These are phyloP conservation scores for Fragum whitleyi DNA, from an alignment of 2,888 invertebrate genomes.

Conservation along the genomic window DNA sequence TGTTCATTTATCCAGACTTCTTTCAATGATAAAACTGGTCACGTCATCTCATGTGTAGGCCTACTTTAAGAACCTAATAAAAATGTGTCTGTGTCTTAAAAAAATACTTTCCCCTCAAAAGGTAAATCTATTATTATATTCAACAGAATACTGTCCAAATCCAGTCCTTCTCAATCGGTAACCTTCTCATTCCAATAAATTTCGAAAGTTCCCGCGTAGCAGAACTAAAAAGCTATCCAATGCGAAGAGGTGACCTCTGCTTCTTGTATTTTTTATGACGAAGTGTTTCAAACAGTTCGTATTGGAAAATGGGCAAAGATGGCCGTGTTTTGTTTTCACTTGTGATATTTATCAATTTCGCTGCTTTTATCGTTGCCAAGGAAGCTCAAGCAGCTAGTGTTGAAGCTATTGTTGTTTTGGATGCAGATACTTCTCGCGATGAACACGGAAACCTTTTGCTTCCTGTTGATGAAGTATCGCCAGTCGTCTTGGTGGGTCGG, in stretches of 20 bases:
- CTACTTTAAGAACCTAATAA: too few relatives aligned
- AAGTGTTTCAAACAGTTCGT: background rate
- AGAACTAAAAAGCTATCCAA: too few relatives aligned
- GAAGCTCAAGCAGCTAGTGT: conserved; percentile 54
- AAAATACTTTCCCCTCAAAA: too few relatives aligned
- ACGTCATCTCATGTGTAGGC: too few relatives aligned
- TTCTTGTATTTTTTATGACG: conserved; percentile 10
- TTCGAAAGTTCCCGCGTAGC: too few relatives aligned
- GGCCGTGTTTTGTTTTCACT: conserved; percentile 36
- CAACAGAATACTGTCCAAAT: too few relatives aligned
- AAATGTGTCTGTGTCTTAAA: too few relatives aligned
- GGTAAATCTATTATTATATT: too few relatives aligned
- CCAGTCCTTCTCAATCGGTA: too few relatives aligned
- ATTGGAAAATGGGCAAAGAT: conserved; percentile 44
- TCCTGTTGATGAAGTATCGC: conserved; percentile 45
- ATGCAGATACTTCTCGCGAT: conserved; percentile 52
- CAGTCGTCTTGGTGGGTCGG: conserved; percentile 71
- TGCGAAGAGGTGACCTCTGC: background rate
- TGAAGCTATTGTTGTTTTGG: conserved; percentile 60
- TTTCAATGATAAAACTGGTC: too few relatives aligned
- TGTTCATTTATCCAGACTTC: too few relatives aligned
- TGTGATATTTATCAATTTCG: conserved; percentile 4
- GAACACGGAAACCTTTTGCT: conserved; percentile 63
- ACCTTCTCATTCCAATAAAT: too few relatives aligned
- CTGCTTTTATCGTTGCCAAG: background rate